phyloP scores from a whole-genome alignment of 2,888 invertebrate species.

The Lepidonotus clava region DNA sequence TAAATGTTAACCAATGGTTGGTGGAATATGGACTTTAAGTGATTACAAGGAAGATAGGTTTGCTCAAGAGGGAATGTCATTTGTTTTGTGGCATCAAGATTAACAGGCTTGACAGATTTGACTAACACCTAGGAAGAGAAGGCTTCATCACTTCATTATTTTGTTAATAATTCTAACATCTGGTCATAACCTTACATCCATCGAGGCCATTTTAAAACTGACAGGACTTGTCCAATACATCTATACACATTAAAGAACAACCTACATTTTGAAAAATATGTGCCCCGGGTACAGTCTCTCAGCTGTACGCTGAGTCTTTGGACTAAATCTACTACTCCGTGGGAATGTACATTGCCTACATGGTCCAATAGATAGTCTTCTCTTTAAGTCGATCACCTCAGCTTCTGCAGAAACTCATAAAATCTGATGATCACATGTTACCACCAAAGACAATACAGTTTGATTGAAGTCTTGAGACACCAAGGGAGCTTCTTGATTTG shows the following conservation, averaged over 20 bases:
- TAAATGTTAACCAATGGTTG: too few relatives aligned
- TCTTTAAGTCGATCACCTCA: neutral
- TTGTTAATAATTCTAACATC: neutral
- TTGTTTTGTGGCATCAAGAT: too few relatives aligned
- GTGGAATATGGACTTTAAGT: too few relatives aligned
- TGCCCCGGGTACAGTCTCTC: neutral
- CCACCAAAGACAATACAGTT: neutral
- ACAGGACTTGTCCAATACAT: neutral
- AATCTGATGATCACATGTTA: neutral
- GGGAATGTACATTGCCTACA: neutral
- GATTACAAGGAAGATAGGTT: too few relatives aligned
- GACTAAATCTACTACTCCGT: neutral
- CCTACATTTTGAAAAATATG: neutral
- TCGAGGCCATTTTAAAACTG: too few relatives aligned
- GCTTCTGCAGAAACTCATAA: neutral
- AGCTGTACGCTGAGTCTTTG: neutral
- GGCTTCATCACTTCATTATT: too few relatives aligned
- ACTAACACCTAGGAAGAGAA: too few relatives aligned
- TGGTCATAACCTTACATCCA: neutral
- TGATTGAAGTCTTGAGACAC: too few relatives aligned
- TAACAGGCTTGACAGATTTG: too few relatives aligned
- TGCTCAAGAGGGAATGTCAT: too few relatives aligned
- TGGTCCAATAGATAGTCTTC: neutral
- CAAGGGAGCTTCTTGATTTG: too few relatives aligned
- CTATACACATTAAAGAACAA: neutral